phyloP scores from a whole-genome alignment of 2,113 vertebrate species.

The Caranx melampygus region DNA sequence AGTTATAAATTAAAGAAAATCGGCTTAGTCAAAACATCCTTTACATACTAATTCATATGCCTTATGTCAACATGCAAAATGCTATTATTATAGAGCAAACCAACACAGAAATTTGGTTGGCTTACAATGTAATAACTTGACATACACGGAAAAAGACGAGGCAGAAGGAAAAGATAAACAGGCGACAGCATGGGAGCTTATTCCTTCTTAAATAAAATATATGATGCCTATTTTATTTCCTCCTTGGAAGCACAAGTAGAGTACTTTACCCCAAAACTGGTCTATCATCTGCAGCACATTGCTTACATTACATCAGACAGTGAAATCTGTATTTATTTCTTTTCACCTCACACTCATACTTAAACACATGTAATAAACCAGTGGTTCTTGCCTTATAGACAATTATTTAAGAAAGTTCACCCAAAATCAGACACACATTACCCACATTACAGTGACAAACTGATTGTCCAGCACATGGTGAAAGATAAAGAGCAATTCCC shows the following conservation, averaged over 20 bases:
- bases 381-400: too few species aligned
- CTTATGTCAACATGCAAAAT: not conserved
- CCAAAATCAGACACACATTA: too few species aligned
- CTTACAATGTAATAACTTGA: not conserved
- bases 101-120: not conserved
- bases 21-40: not conserved
- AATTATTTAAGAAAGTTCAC: not conserved
- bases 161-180: not conserved
- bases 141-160: not conserved
- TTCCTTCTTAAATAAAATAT: too few species aligned
- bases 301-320: not conserved
- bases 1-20: not conserved
- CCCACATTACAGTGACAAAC: not conserved
- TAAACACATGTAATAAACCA: not conserved
- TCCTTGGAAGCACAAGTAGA: not conserved
- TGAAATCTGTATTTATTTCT: not conserved
- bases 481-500: too few species aligned
- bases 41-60: not conserved
- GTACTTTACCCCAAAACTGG: not conserved
- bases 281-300: not conserved
- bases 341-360: too few species aligned
- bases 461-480: not conserved
- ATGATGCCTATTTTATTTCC: too few species aligned
- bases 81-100: not conserved
- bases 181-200: too few species aligned